Percentiles rank a stretch among this genome's conserved stretches.
These are phyloP conservation scores for Sterrhoptilus dennistouni DNA, from an alignment of 2,113 vertebrate genomes.

Conservation along the genomic window DNA sequence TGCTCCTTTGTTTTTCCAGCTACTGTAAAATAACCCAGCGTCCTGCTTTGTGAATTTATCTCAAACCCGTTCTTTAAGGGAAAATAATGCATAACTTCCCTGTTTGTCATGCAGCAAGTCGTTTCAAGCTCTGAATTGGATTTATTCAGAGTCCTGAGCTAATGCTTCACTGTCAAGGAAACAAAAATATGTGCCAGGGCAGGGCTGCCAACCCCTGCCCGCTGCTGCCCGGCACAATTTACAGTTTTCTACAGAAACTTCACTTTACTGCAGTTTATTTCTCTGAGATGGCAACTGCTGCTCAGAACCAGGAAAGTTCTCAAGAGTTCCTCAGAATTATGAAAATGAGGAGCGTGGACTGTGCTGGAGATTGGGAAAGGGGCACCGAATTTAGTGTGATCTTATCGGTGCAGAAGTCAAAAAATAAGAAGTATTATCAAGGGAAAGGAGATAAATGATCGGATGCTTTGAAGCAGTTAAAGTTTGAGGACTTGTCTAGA, in stretches of 20 bases:
- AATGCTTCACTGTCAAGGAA: neutral
- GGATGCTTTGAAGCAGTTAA: neutral
- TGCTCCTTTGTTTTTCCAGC: neutral
- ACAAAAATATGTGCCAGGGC: neutral
- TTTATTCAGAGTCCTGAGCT: neutral
- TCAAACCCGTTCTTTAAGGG: neutral
- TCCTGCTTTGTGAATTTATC: neutral
- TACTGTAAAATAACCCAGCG: neutral
- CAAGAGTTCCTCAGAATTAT: neutral
- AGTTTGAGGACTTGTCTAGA: neutral
- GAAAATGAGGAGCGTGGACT: neutral
- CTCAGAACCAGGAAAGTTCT: neutral
- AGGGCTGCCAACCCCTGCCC: neutral
- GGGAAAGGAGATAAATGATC: neutral
- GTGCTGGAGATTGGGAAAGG: neutral
- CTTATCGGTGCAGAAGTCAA: neutral
- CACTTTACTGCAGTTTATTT: accelerated
- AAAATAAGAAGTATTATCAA: neutral
- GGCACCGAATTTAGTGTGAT: neutral
- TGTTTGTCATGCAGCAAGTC: neutral
- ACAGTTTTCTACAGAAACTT: neutral
- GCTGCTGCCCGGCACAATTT: neutral
- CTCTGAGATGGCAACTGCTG: neutral
- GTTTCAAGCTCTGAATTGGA: neutral
- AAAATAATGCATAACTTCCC: neutral